A percentile compares a stretch with the other conserved stretches of the same genome.
Conservation (phyloP, 2,113 vertebrate genomes). For the Heterocephalus glaber region DNA sequence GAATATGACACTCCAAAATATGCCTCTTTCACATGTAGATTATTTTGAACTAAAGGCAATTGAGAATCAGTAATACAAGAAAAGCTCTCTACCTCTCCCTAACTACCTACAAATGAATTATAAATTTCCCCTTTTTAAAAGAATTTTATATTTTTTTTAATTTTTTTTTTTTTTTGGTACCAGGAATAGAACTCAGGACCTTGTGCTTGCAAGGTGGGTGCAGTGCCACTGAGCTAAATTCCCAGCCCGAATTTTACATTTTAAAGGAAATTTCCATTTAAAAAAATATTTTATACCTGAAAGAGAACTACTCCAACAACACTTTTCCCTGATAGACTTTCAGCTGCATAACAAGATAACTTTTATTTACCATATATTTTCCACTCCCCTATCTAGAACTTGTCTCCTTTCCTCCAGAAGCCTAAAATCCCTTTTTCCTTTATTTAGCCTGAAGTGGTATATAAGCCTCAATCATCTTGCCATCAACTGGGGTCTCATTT, state of each 20-base stretch:
- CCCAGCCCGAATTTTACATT: background rate
- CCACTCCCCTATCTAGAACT: background rate
- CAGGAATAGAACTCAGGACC: too few species aligned
- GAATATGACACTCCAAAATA: background rate
- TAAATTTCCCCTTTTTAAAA: background rate
- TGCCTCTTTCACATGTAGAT: background rate
- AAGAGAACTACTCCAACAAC: background rate
- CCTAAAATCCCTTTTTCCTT: background rate
- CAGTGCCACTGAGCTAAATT: too few species aligned
- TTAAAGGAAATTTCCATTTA: background rate
- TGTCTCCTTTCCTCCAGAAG: background rate
- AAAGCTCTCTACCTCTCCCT: background rate
- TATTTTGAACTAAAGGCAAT: background rate
- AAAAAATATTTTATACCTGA: background rate
- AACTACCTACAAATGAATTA: background rate
- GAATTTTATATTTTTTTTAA: background rate
- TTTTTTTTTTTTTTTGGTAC: too few species aligned
- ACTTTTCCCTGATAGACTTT: background rate
- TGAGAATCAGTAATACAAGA: background rate
- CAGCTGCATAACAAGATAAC: background rate
- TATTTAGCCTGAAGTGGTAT: background rate
- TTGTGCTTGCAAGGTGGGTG: too few species aligned
- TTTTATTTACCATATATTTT: background rate
- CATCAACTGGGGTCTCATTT: background rate
- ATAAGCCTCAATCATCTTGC: background rate